phyloP scores from a whole-genome alignment of 1,140 invertebrate species.

The Bacillus rossius region DNA sequence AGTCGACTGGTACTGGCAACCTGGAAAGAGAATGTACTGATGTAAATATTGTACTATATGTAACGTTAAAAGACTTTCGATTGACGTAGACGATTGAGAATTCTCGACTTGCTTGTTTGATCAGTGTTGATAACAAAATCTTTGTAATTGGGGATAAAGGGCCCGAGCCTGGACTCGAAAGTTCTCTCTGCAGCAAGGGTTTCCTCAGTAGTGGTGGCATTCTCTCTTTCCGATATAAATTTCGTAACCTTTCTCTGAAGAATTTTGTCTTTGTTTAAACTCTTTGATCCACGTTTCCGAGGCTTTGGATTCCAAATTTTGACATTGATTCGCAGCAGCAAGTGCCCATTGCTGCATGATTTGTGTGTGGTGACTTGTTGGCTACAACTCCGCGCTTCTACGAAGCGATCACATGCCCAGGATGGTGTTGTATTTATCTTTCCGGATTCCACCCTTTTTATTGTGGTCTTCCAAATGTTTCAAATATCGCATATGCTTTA shows the following conservation, averaged over 20 bases:
- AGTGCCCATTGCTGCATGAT: conserved; percentile 23
- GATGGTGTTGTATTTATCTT: too few species aligned
- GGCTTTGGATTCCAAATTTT: conserved; percentile 19
- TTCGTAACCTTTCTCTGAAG: conserved; percentile 24
- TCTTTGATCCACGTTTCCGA: conserved; percentile 15
- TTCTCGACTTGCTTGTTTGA: conserved; percentile 16
- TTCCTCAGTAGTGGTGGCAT: conserved; percentile 14
- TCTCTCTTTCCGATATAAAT: conserved; percentile 21
- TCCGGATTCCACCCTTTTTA: too few species aligned
- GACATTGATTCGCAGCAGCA: conserved; percentile 20
- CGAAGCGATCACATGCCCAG: too few species aligned
- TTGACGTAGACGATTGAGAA: neutral
- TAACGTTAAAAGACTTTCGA: too few species aligned
- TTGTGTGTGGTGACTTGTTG: too few species aligned
- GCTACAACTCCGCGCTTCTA: too few species aligned
- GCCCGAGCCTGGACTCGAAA: conserved; percentile 9
- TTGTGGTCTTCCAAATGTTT: too few species aligned
- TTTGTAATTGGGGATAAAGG: conserved; percentile 7
- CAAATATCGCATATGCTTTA: too few species aligned
- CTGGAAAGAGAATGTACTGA: conserved; percentile 6
- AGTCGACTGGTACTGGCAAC: conserved; percentile 9
- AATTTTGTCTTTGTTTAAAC: conserved; percentile 23
- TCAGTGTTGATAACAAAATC: conserved; percentile 17
- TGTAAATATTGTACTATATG: neutral
- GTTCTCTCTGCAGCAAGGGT: conserved; percentile 9